A percentile compares a stretch with the other conserved stretches of the same genome.
phyloP scores from a whole-genome alignment of 2,797 vertebrate species.

The Choloepus didactylus region DNA sequence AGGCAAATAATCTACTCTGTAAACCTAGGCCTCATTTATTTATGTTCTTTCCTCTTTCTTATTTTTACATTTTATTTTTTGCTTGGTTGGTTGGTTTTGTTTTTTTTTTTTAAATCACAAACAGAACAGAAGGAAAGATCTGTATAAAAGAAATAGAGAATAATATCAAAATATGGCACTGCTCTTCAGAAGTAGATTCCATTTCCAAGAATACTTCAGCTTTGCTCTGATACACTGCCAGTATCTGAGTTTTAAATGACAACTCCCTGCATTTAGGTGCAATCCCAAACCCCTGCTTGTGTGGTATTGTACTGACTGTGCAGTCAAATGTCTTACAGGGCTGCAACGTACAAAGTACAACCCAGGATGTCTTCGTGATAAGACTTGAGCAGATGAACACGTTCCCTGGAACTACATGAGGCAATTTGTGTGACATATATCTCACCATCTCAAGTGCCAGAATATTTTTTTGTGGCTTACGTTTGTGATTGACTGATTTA shows the following conservation, averaged over 20 bases:
- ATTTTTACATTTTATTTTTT: neutral
- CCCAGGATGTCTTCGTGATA: neutral
- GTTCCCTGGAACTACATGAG: accelerated
- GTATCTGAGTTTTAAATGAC: conserved; percentile 34
- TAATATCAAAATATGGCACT: conserved; percentile 38
- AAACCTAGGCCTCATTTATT: conserved; percentile 11
- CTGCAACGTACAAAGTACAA: neutral
- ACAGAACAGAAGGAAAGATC: neutral
- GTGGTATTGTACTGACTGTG: neutral
- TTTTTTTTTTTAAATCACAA: conserved; percentile 56
- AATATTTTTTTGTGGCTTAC: conserved; percentile 38
- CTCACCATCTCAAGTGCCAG: conserved; percentile 8
- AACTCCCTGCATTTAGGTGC: conserved; percentile 63
- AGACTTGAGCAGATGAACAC: conserved; percentile 52
- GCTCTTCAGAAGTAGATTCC: conserved; percentile 57
- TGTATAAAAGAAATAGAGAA: conserved; percentile 34
- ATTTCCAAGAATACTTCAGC: conserved; percentile 64
- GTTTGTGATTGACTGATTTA: conserved; percentile 39
- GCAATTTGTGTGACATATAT: neutral
- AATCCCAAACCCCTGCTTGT: conserved; percentile 42
- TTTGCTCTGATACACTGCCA: conserved; percentile 3
- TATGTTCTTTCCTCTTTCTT: neutral
- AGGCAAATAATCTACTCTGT: conserved; percentile 38
- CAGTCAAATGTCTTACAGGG: conserved; percentile 59
- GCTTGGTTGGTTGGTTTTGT: neutral